A percentile compares a stretch with the other conserved stretches of the same genome.
These are phyloP conservation scores for Hirundichthys speculiger DNA, from an alignment of 2,113 vertebrate genomes.

Conservation along the genomic window DNA sequence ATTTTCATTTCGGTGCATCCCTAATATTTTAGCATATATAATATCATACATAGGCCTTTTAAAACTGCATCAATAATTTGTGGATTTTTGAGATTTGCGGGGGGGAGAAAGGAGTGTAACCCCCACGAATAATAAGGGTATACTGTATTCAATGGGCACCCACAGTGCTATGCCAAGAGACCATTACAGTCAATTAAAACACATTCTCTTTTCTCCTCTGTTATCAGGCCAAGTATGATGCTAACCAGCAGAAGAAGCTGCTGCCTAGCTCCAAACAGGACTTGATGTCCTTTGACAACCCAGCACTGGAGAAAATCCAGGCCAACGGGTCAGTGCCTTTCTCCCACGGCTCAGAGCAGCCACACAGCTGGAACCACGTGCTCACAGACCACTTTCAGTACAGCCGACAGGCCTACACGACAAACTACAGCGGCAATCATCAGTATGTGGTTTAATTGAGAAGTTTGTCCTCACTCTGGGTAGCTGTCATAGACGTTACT, in stretches of 20 bases:
- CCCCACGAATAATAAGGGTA: too few species aligned
- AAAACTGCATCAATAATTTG: too few species aligned
- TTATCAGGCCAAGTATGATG: slow-evolving; percentile 88
- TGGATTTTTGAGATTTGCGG: too few species aligned
- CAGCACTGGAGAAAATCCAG: slow-evolving; percentile 80
- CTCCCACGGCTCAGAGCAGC: slow-evolving; percentile 81
- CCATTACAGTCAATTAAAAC: slow-evolving; percentile 6
- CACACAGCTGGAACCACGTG: slow-evolving; percentile 81
- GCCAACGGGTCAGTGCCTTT: slow-evolving; percentile 85
- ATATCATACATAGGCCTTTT: too few species aligned
- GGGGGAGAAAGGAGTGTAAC: too few species aligned
- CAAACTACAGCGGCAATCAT: slow-evolving; percentile 77
- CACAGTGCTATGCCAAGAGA: too few species aligned
- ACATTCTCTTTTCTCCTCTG: neutral
- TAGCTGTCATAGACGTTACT: slow-evolving; percentile 54
- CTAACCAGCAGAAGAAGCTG: slow-evolving; percentile 89
- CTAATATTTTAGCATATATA: too few species aligned
- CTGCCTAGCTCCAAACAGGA: slow-evolving; percentile 86
- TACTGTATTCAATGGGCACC: too few species aligned
- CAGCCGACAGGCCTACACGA: slow-evolving; percentile 83
- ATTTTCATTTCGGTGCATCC: too few species aligned
- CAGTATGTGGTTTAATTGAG: slow-evolving; percentile 89
- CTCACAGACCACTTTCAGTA: slow-evolving; percentile 93
- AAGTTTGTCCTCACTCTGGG: slow-evolving; percentile 7
- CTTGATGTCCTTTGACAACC: slow-evolving; percentile 79